These are phyloP conservation scores for Conger conger DNA, from an alignment of 2,113 vertebrate species.

Conservation along the genomic window DNA sequence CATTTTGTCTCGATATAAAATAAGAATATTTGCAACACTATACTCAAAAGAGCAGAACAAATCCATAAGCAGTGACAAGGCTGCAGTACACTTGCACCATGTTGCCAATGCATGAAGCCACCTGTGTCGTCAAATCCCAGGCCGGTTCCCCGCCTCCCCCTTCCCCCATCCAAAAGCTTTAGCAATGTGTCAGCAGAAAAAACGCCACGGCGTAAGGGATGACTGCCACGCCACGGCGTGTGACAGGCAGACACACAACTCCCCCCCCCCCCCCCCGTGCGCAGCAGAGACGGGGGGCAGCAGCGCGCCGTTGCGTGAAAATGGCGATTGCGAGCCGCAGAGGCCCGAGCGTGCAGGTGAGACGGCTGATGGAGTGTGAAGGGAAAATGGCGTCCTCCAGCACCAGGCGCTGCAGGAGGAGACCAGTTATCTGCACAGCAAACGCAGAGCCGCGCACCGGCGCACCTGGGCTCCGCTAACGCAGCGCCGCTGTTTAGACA, in stretches of 20 bases:
- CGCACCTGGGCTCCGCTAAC: background rate
- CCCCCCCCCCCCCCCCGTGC: background rate
- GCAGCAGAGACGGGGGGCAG: background rate
- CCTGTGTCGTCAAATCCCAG: background rate
- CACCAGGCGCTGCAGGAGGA: background rate
- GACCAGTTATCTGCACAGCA: conserved; percentile 22
- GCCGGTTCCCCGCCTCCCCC: too few species aligned
- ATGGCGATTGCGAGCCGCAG: background rate
- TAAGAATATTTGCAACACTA: background rate
- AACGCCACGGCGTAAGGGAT: conserved; percentile 1
- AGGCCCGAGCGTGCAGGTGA: conserved; percentile 10
- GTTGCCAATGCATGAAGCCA: background rate
- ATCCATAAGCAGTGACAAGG: background rate
- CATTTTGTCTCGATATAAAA: background rate
- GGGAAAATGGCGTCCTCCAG: conserved; percentile 19
- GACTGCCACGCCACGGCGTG: background rate
- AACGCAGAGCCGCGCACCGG: background rate
- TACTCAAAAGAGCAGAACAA: background rate
- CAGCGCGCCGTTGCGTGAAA: background rate
- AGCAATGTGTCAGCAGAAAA: background rate
- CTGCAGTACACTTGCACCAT: background rate
- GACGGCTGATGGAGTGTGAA: conserved; percentile 20
- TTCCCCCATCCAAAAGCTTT: background rate
- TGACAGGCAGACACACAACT: conserved; percentile 10
- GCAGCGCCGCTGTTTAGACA: background rate